Conservation (phyloP, 2,888 invertebrate species). For the Acrobasis consociella region DNA sequence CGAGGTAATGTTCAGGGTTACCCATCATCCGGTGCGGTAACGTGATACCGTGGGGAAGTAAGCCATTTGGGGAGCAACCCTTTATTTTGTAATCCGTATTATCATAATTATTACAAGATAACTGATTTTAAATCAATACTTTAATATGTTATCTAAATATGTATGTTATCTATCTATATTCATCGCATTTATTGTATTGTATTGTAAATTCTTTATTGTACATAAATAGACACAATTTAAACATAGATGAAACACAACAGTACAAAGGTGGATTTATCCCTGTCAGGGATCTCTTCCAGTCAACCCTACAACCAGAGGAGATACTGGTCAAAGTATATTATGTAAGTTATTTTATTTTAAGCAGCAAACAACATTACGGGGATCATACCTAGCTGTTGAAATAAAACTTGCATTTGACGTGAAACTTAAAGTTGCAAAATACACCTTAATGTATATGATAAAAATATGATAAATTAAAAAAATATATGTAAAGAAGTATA, state of each 20-base stretch:
- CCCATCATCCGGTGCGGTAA: constrained; percentile 74
- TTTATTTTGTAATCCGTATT: constrained; percentile 39
- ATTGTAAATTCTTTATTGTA: too few relatives aligned
- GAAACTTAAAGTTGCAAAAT: too few relatives aligned
- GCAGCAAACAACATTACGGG: neutral
- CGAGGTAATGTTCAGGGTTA: constrained; percentile 61
- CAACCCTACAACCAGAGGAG: too few relatives aligned
- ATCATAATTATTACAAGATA: constrained; percentile 35
- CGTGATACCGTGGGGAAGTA: constrained; percentile 75
- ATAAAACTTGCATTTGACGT: too few relatives aligned
- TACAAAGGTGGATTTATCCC: too few relatives aligned
- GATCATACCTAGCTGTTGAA: too few relatives aligned
- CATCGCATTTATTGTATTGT: neutral
- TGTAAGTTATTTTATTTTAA: neutral
- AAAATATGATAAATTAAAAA: neutral
- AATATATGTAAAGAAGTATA: neutral
- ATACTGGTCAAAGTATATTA: too few relatives aligned
- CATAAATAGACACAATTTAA: too few relatives aligned
- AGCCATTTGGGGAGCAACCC: constrained; percentile 52
- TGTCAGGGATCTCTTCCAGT: too few relatives aligned
- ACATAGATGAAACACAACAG: too few relatives aligned
- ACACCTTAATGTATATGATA: too few relatives aligned
- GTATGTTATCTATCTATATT: neutral
- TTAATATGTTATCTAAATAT: too few relatives aligned
- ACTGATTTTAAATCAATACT: neutral